Base-by-base conservation (phyloP, 1,140 invertebrate genomes). In the Drosophila azteca region DNA sequence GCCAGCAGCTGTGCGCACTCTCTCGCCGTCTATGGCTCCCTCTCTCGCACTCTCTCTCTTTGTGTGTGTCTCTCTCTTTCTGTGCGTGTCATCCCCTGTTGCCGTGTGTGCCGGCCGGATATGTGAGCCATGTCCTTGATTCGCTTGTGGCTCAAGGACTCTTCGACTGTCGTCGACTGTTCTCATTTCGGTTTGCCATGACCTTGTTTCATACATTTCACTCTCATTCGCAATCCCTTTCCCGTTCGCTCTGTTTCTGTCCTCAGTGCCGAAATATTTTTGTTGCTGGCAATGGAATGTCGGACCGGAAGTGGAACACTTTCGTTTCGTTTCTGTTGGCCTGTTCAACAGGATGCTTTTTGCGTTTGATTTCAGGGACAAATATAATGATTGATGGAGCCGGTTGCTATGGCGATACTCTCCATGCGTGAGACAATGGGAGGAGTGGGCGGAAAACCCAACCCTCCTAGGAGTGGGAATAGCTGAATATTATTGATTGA, bases 311-410 rank as follows among this genome's bases (percentile, higher is more conserved):
- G 49, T 60, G 35, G 11, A 39, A 11, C 31, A 55, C 79, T 68
- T 68, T 57, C 67, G 46, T 48, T 52, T 45, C 45, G 11, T 48
- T 73, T 44, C 88, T 90, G 88, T 43, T 78, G 49, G 69, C 88
- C 88, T 77, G 71, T 49, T 71, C 41, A 48, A 43, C 45, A 84
- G 77, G 83, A 90, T 90, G 89, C 88, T 90, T 90, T 90, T 90
- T 90, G 83, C 79, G 90, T 90, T 90, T 90, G 88, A 90, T 90
- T 90, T 90, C 88, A 90, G 88, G 83, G 88, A 90, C 88, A 90
- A 88, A 85, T 90, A 72, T 79, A 77, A 90, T 90, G 88, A 89
- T 89, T 89, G 84, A 89, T 89, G 73, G 76, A 48, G 54, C 22
- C 69, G 46, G 80, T 84, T 84, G 80, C 79, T 73, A 84, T 79